These are phyloP conservation scores for Caprella mutica DNA, from an alignment of 2,888 invertebrate species.

Conservation along the genomic window DNA sequence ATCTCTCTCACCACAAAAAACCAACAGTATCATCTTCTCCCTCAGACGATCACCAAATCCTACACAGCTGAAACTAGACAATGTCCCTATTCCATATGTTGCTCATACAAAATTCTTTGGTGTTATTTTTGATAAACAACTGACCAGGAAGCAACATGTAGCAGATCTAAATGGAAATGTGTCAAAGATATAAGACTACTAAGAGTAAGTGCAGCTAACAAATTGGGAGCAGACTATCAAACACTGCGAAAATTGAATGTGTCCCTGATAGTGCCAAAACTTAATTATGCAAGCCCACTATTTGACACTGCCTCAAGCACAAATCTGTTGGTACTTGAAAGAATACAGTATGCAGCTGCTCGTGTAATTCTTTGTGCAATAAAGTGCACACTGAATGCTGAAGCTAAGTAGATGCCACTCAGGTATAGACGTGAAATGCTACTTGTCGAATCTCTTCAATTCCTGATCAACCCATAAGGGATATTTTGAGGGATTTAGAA, in stretches of 20 bases:
- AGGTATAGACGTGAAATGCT: too few relatives aligned
- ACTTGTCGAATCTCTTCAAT: too few relatives aligned
- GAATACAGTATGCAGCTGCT: too few relatives aligned
- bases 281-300: too few relatives aligned
- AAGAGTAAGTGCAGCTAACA: background rate
- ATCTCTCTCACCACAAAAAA: background rate
- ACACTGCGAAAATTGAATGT: constrained; percentile 2
- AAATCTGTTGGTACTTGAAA: too few relatives aligned
- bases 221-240: constrained; percentile 1
- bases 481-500: too few relatives aligned
- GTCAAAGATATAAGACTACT: background rate
- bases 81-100: background rate
- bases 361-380: too few relatives aligned
- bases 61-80: background rate
- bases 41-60: background rate
- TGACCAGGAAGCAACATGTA: background rate
- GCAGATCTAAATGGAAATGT: background rate
- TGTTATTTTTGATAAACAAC: background rate
- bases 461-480: too few relatives aligned
- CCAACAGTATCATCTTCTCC: background rate
- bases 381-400: too few relatives aligned
- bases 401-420: too few relatives aligned
- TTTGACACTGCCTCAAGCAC: too few relatives aligned
- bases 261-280: too few relatives aligned
- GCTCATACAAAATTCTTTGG: background rate